Conservation (phyloP, 2,113 vertebrate genomes). For the Psephotus haematonotus region DNA sequence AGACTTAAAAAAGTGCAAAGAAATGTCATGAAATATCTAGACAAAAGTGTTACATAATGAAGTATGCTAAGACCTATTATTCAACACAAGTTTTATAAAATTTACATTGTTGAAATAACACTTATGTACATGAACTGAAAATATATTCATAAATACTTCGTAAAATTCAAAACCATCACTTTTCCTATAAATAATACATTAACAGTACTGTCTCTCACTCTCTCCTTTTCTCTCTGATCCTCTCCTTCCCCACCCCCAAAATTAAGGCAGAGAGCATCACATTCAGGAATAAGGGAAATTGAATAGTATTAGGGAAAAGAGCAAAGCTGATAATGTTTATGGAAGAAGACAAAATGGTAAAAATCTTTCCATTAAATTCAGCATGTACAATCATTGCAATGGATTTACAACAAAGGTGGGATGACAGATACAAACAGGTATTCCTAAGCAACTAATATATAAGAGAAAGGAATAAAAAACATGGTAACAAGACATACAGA, state of each 20-base stretch:
- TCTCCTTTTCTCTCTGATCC: not conserved
- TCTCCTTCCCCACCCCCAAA: not conserved
- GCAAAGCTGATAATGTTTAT: not conserved
- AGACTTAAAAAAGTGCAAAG: not conserved
- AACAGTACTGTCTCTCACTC: not conserved
- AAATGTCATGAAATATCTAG: not conserved
- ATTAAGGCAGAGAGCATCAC: not conserved
- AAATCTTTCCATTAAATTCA: not conserved
- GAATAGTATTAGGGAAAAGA: not conserved
- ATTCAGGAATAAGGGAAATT: not conserved
- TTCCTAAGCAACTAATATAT: not conserved
- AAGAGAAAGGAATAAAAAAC: not conserved
- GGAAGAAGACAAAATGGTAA: not conserved
- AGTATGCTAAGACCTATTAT: not conserved
- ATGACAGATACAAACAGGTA: not conserved
- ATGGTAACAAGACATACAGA: not conserved
- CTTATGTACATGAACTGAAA: not conserved
- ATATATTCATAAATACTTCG: accelerated
- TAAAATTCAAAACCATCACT: not conserved
- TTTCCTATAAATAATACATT: not conserved
- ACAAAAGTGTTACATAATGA: not conserved
- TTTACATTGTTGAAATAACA: not conserved
- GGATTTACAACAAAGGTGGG: not conserved
- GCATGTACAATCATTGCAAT: not conserved
- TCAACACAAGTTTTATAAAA: not conserved